These are phyloP conservation scores for Antheraea mylitta DNA, from an alignment of 1,140 invertebrate genomes.

Conservation along the genomic window DNA sequence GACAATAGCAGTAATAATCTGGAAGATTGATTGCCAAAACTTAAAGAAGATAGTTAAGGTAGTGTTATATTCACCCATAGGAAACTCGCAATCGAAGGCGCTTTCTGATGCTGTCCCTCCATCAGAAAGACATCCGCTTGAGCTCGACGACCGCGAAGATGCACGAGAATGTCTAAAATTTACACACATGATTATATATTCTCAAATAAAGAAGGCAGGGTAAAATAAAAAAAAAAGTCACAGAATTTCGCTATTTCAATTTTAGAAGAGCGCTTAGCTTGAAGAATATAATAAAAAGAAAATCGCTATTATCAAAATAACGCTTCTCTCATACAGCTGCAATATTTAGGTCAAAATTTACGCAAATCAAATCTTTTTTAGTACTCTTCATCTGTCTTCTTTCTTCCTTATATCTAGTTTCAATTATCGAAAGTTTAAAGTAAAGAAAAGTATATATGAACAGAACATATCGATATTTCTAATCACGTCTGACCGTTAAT, in stretches of 20 bases:
- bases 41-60: neutral
- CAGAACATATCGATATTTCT: no score
- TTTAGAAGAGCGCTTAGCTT: neutral
- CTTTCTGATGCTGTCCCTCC: constrained; percentile 86
- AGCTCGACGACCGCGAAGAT: constrained; percentile 89
- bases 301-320: neutral
- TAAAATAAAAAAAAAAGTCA: neutral
- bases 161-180: constrained; percentile 81
- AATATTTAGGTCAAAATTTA: no score
- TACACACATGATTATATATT: neutral
- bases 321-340: neutral
- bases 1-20: no score
- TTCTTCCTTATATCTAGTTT: no score
- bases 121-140: constrained; percentile 88
- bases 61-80: constrained; percentile 78
- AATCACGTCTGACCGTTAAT: no score
- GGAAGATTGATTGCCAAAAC: no score
- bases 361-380: no score
- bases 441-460: no score
- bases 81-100: constrained; percentile 88
- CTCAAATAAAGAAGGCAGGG: neutral
- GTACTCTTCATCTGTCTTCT: no score
- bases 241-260: neutral
- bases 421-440: no score
- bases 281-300: neutral